Evolutionary conservation across 2,797 vertebrate species (phyloP).

Genomic region (Distichodus sexfasciatus): DNA sequence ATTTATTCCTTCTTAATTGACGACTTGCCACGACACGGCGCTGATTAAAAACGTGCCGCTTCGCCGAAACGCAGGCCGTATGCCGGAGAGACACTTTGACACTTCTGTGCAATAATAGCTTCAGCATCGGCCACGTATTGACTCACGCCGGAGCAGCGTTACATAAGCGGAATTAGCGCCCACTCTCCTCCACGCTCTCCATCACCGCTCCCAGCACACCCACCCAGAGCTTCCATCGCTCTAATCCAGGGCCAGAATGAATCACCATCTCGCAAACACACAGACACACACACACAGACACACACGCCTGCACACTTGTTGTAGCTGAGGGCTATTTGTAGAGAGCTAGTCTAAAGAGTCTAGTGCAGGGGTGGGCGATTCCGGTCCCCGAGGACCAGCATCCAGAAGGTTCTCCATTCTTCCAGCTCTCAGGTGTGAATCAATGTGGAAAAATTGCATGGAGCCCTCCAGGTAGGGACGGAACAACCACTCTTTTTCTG

Average conservation of each 20-base stretch:
- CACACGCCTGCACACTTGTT: neutral
- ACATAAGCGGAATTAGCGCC: constrained; percentile 50
- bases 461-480: no score
- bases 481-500: no score
- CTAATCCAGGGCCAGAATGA: constrained; percentile 40
- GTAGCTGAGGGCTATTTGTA: neutral
- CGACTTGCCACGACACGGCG: neutral
- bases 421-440: no score
- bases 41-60: constrained; percentile 21
- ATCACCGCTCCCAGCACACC: constrained; percentile 31
- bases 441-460: no score
- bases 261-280: constrained; percentile 15
- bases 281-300: neutral
- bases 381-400: no score
- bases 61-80: constrained; percentile 15
- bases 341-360: constrained; percentile 1
- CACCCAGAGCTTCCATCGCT: constrained; percentile 24
- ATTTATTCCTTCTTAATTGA: constrained; percentile 24
- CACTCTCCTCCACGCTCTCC: constrained; percentile 36
- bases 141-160: constrained; percentile 42
- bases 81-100: constrained; percentile 19
- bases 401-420: no score
- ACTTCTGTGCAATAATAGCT: constrained; percentile 27
- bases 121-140: constrained; percentile 42
- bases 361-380: no score